A percentile compares a stretch with the other conserved stretches of the same genome.
phyloP scores from a whole-genome alignment of 2,888 invertebrate genomes.

The Heterodera filipjevi region DNA sequence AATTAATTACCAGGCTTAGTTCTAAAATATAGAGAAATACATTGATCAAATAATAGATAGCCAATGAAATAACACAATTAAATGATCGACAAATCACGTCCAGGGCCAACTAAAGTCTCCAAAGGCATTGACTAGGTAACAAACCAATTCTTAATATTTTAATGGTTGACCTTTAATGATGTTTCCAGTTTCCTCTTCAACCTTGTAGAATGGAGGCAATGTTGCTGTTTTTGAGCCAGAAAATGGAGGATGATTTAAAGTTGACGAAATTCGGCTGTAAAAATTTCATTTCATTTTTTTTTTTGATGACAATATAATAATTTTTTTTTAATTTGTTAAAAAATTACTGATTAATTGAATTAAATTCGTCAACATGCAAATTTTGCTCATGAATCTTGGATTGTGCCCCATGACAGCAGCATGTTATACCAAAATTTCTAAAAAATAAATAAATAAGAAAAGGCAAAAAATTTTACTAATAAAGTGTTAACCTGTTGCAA shows the following conservation, averaged over 20 bases:
- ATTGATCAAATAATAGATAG: too few species aligned
- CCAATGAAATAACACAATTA: too few species aligned
- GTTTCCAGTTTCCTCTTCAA: conserved; percentile 3
- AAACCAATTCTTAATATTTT: background rate
- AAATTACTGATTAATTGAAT: background rate
- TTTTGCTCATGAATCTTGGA: background rate
- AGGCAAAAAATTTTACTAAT: background rate
- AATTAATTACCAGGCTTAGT: too few species aligned
- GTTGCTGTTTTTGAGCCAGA: background rate
- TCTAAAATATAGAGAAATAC: too few species aligned
- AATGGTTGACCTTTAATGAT: background rate
- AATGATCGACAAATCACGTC: too few species aligned
- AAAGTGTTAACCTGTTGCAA: background rate
- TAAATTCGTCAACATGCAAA: background rate
- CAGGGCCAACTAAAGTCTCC: too few species aligned
- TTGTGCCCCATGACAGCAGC: background rate
- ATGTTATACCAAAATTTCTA: background rate
- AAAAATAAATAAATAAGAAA: background rate
- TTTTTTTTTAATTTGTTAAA: background rate
- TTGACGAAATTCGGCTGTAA: background rate
- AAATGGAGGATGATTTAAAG: background rate
- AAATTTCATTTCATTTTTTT: background rate
- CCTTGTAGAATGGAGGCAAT: background rate
- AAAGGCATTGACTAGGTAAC: too few species aligned
- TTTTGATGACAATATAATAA: background rate